A percentile compares a stretch with the other conserved stretches of the same genome.
Conservation (phyloP, 1,140 invertebrate genomes). For the Dendroctonus valens region DNA sequence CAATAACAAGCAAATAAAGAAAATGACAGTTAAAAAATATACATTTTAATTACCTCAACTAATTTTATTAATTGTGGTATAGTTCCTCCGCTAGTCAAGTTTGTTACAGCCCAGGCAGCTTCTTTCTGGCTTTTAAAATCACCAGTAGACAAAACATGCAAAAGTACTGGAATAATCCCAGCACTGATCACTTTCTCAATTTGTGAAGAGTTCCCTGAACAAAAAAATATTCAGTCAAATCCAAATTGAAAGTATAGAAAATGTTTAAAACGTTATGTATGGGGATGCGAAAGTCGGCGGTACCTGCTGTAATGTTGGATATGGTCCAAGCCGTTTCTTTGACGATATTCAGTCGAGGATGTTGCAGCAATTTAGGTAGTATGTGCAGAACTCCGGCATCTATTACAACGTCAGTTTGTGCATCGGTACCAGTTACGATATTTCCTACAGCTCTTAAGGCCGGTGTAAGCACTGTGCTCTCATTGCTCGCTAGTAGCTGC, state of each 20-base stretch:
- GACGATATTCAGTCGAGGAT: slow-evolving; percentile 66
- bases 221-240: background rate
- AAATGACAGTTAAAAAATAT: background rate
- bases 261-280: too few species aligned
- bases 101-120: slow-evolving; percentile 98
- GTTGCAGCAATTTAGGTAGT: slow-evolving; percentile 70
- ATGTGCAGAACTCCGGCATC: slow-evolving; percentile 72
- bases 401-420: slow-evolving; percentile 89
- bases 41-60: slow-evolving; percentile 60
- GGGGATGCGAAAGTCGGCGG: too few species aligned
- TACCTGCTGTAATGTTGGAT: slow-evolving; percentile 96
- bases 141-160: slow-evolving; percentile 83
- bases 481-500: slow-evolving; percentile 67
- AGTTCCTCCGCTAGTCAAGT: slow-evolving; percentile 95
- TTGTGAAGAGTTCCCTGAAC: slow-evolving; percentile 92
- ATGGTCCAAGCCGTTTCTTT: slow-evolving; percentile 99
- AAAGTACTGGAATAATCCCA: slow-evolving; percentile 69
- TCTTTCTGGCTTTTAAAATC: slow-evolving; percentile 99
- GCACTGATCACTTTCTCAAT: slow-evolving; percentile 97
- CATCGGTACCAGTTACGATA: slow-evolving; percentile 81
- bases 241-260: background rate
- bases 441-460: slow-evolving; percentile 86
- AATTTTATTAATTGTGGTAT: slow-evolving; percentile 85
- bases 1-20: background rate
- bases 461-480: slow-evolving; percentile 81